Conservation (phyloP, 2,888 invertebrate species). For the Troides aeacus region DNA sequence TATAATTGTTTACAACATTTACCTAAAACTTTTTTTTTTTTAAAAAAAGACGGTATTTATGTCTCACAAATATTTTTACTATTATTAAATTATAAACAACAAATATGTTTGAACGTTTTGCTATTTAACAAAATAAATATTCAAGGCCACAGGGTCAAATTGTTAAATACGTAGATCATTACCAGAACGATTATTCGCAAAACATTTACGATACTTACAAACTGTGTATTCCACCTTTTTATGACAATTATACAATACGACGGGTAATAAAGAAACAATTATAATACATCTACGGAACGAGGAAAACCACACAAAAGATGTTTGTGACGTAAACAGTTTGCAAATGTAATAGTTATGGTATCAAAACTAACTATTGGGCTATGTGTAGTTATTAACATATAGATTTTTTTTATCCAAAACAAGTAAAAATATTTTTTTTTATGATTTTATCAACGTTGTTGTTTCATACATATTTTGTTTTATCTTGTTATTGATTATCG, state of each 20-base stretch:
- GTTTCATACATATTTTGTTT: background rate
- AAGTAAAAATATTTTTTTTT: background rate
- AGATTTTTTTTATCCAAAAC: background rate
- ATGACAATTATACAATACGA: constrained; percentile 14
- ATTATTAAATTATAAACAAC: no score
- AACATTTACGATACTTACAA: constrained; percentile 2
- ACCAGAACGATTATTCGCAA: background rate
- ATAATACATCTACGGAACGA: constrained; percentile 6
- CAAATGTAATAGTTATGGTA: background rate
- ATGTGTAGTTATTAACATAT: background rate
- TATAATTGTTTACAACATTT: no score
- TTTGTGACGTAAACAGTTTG: constrained; percentile 23
- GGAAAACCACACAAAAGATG: constrained; percentile 29
- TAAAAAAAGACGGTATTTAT: no score
- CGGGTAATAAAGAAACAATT: constrained; percentile 11
- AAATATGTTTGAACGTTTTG: no score
- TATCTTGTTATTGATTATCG: background rate
- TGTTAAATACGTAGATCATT: constrained; percentile 2
- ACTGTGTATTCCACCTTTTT: constrained; percentile 10
- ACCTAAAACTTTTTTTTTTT: no score
- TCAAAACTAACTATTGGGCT: background rate
- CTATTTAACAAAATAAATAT: background rate
- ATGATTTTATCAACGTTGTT: background rate
- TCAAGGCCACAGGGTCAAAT: constrained; percentile 8
- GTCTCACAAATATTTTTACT: no score